Conservation (phyloP, 2,888 invertebrate genomes). For the Pandemis corylana region DNA sequence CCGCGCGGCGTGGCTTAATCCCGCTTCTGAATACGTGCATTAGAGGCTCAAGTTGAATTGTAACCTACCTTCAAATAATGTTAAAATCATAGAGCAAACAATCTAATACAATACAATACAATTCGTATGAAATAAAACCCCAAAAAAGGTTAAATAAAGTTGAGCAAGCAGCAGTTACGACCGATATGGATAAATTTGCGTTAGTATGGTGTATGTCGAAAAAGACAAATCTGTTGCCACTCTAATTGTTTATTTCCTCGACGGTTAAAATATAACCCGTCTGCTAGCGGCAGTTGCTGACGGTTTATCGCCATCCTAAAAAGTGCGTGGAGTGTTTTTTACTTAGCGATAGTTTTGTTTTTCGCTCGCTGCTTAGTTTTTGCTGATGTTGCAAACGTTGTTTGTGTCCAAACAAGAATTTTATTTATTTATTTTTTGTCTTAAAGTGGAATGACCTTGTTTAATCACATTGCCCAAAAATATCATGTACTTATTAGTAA, state of each 20-base stretch:
- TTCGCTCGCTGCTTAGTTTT: not conserved
- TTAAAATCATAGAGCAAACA: no score
- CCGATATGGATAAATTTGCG: no score
- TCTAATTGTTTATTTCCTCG: no score
- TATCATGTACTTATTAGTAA: no score
- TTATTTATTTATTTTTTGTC: no score
- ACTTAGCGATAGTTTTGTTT: not conserved
- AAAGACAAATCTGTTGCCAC: no score
- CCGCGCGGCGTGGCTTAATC: not conserved
- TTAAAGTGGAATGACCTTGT: no score
- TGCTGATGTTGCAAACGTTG: not conserved
- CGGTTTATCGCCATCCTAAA: not conserved
- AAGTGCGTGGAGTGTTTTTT: not conserved
- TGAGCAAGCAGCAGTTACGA: no score
- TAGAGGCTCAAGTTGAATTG: not conserved
- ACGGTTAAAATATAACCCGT: not conserved
- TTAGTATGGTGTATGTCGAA: no score
- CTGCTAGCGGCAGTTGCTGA: not conserved
- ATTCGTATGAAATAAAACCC: no score
- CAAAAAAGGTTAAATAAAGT: no score
- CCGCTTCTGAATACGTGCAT: conserved; percentile 5
- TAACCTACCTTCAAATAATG: not conserved
- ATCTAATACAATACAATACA: no score
- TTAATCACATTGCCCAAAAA: not conserved
- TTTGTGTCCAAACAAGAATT: not conserved